Base-by-base conservation (phyloP, 2,888 invertebrate species). In the Automeris io region DNA sequence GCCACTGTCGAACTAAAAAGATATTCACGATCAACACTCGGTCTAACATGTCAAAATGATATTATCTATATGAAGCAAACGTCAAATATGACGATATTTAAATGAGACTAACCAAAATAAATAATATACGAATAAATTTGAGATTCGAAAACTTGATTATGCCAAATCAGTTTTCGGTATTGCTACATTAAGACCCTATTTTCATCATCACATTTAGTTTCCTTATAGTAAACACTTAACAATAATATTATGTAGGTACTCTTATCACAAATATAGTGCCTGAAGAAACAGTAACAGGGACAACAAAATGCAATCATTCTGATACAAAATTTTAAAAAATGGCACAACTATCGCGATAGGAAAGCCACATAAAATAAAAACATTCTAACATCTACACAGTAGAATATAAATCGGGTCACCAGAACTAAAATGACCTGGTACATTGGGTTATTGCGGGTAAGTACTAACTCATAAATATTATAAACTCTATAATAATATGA, bases 181-280 rank as follows among this genome's bases (percentile, higher is more conserved):
- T 70, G 65, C 67, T 71, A 70, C 58, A 68, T 76, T 78, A 77
- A 77, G 79, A 75, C 79, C 79, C 78, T 75, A 70, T 67, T 71
- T 79, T 72, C 70, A 72, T 71, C 74, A 83, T 83, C 82, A 83
- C 82, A 83, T 73, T 77, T 73, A 68, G 79, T 81, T 78, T 57
- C 69, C 77, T 78, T 83, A 82, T 51, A 54, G 60, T 72, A 74
- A 61, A 50, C 57, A 64, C 62, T 66, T 68, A 67, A 56, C 41
- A 50, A 59, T 61, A 53, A 65, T 63, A 66, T 61, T 48, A 64
- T 65, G 66, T 61, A 54, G 61, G 63, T 63, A 65, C 23, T 18
- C 18, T 37, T 16, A 37, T 29, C 12, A 35, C 13, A 29, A 26
- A 33, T 45, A 49, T 26, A 13, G 29, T 37, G 21, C 16, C 12